Base-by-base conservation (phyloP, 2,888 invertebrate species). In the Chrysodeixis includens region DNA sequence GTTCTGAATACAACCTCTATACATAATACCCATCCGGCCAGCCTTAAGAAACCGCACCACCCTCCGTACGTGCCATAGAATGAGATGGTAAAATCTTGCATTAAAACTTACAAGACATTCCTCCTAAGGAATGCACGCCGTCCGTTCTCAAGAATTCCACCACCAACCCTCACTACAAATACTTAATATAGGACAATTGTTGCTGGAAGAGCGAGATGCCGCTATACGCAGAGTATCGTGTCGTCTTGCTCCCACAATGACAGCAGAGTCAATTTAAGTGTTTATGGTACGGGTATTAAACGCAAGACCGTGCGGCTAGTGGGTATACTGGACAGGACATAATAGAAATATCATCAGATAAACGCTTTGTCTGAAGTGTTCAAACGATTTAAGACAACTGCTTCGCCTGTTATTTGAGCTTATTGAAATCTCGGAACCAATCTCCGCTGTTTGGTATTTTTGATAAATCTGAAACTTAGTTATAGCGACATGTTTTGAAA, bases 51-150 rank as follows among this genome's bases (percentile, higher is more conserved):
- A 81, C 83, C 79, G 65, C 83, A 84, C 74, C 68, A 51, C 63
- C 70, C 66, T 55, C 61, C 58, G 67, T 62, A 62, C 54, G 55
- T 56, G 22, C 81, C 81, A 59, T 79, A 73, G 78, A 76, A 76
- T 74, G 63, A 71, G 83, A 83, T 86, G 83, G 88, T 90, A 90
- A 91, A 92, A 91, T 88, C 86, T 86, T 84, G 88, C 87, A 89
- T 89, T 91, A 90, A 90, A 91, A 90, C 89, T 88, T 86, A 81
- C 83, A 85, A 88, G 85, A 88, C 85, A 90, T 89, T 90, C 88
- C 83, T 71, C 74, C 62, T 70, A 57, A 71, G 90, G 89, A 87
- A 92, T 90, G 88, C 84, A 83, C 76, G 76, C 81, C 83, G 82
- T 84, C 88, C 87, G 81, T 76, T 84, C 85, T 81, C 82, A 81